These are phyloP conservation scores for Heterotis niloticus DNA, from an alignment of 2,113 vertebrate genomes.

Conservation along the genomic window DNA sequence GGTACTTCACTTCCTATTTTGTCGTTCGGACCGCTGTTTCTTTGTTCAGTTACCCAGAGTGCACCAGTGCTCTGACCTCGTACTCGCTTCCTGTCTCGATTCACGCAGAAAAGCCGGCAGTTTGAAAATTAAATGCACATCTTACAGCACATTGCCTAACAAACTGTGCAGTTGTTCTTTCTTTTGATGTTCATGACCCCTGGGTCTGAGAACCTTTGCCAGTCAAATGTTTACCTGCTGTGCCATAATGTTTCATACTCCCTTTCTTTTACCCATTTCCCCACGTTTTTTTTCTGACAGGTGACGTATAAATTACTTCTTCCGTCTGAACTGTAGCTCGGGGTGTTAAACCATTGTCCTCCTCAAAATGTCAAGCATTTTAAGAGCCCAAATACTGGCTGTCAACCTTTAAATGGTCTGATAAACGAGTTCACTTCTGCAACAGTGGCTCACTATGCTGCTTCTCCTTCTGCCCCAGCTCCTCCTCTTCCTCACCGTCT, in stretches of 20 bases:
- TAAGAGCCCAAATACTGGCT: conserved; percentile 31
- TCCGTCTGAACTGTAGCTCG: neutral
- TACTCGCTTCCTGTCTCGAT: no score
- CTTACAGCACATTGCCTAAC: neutral
- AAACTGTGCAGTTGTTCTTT: neutral
- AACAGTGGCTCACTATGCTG: neutral
- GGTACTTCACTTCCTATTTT: no score
- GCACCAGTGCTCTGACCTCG: no score
- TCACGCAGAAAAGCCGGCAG: no score
- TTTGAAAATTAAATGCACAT: no score
- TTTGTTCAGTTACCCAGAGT: neutral
- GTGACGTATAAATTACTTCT: neutral
- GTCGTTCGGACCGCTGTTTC: neutral
- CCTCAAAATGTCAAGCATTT: conserved; percentile 26
- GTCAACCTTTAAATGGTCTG: neutral
- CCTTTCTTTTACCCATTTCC: neutral
- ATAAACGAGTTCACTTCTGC: neutral
- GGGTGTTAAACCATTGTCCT: conserved; percentile 27
- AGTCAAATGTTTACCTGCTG: neutral
- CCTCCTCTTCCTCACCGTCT: conserved; percentile 2
- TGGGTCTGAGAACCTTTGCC: neutral
- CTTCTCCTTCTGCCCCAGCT: neutral
- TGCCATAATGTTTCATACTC: neutral
- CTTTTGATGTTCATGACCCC: neutral
- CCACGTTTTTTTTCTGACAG: neutral